phyloP scores from a whole-genome alignment of 2,888 invertebrate species.

The Tenthredo scrophulariae region DNA sequence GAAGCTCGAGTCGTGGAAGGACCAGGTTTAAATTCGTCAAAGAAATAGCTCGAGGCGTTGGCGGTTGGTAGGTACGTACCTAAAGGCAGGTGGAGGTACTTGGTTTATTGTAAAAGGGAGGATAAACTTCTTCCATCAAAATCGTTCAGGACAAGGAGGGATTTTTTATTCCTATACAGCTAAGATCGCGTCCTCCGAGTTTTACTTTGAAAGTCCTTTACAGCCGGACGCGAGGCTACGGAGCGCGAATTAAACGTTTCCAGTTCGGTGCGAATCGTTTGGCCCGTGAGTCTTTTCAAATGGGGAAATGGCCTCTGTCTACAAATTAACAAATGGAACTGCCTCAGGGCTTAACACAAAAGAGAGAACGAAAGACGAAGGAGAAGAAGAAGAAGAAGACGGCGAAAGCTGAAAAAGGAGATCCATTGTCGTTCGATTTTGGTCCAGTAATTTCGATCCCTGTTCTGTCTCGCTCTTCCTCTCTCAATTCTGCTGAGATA shows the following conservation, averaged over 20 bases:
- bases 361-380: not conserved
- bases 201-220: constrained; percentile 10
- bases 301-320: not conserved
- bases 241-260: constrained; percentile 36
- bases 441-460: not conserved
- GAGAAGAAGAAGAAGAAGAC: not conserved
- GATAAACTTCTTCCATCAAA: not conserved
- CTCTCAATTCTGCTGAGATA: not conserved
- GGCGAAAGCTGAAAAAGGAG: not conserved
- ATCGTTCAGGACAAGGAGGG: not conserved
- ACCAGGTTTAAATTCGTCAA: constrained; percentile 15
- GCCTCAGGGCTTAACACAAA: not conserved
- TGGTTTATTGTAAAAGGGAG: constrained; percentile 23
- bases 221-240: not conserved
- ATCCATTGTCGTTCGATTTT: constrained; percentile 3
- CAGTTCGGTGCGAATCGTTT: constrained; percentile 11
- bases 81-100: not conserved
- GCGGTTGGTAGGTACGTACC: not conserved
- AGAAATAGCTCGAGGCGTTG: constrained; percentile 3
- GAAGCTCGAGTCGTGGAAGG: not conserved
- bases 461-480: not conserved
- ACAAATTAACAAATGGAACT: constrained; percentile 19
- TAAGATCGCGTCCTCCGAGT: not conserved
- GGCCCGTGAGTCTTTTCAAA: constrained; percentile 19
- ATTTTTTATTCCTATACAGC: not conserved